Evolutionary conservation across 2,797 vertebrate species (phyloP).

Genomic region (Tokudaia tokunoshimensis): DNA sequence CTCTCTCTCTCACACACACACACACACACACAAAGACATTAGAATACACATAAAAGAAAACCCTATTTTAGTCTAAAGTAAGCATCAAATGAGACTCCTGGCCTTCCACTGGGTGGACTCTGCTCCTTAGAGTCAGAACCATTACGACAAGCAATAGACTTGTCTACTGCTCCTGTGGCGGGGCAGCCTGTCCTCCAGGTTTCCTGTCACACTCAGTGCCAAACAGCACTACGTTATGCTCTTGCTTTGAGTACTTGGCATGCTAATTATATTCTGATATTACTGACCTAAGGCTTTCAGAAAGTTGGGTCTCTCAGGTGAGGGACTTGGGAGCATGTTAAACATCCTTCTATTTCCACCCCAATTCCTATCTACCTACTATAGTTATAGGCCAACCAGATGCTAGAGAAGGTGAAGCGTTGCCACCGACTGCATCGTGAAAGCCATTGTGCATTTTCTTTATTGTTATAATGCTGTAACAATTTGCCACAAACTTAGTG

Average conservation of each 20-base stretch:
- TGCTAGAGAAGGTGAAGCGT: not conserved
- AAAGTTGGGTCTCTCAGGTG: not conserved
- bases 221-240: not conserved
- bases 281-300: not conserved
- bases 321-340: not conserved
- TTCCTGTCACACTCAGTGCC: not conserved
- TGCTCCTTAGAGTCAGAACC: not conserved
- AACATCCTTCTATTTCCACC: not conserved
- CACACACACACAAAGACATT: not conserved
- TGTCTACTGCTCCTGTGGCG: not conserved
- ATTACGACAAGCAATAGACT: not conserved
- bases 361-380: not conserved
- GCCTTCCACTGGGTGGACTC: not conserved
- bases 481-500: not conserved
- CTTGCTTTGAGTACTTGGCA: not conserved
- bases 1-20: not conserved
- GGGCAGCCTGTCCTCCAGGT: not conserved
- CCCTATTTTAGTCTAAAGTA: not conserved
- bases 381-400: accelerated
- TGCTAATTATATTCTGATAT: not conserved
- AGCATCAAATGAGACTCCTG: not conserved
- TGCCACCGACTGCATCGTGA: not conserved
- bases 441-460: not conserved
- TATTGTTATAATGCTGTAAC: not conserved
- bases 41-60: not conserved